phyloP scores from a whole-genome alignment of 2,888 invertebrate species.

The Drosophila gaucha region DNA sequence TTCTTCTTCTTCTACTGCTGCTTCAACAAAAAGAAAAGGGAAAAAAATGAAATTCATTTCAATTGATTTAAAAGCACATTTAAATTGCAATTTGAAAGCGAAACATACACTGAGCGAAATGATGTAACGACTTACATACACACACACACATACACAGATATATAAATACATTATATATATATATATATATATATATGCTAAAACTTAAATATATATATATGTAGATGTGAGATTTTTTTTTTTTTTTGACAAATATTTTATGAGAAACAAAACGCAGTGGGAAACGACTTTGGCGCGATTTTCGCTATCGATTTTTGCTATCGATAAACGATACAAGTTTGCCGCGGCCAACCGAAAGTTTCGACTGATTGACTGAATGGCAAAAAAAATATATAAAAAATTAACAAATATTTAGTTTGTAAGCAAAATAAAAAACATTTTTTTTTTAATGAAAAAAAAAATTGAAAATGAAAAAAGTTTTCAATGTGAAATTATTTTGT shows the following conservation, averaged over 20 bases:
- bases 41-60: conserved; percentile 36
- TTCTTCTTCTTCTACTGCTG: conserved; percentile 10
- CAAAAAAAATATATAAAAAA: conserved; percentile 61
- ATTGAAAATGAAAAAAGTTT: conserved; percentile 49
- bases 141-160: neutral
- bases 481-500: conserved; percentile 74
- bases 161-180: conserved; percentile 20
- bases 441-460: conserved; percentile 44
- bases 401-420: conserved; percentile 48
- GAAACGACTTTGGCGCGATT: conserved; percentile 73
- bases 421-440: conserved; percentile 60
- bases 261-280: conserved; percentile 76
- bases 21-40: conserved; percentile 3
- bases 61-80: conserved; percentile 67
- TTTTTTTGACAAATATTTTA: conserved; percentile 54
- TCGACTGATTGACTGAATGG: conserved; percentile 84
- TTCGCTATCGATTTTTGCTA: conserved; percentile 54
- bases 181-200: conserved; percentile 15
- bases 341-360: conserved; percentile 78
- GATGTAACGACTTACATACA: conserved; percentile 25
- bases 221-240: conserved; percentile 31
- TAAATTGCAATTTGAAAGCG: conserved; percentile 67
- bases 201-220: conserved; percentile 25
- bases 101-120: conserved; percentile 31
- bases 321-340: conserved; percentile 37